Percentiles rank a stretch among this genome's conserved stretches.
Conservation (phyloP, 2,797 vertebrate genomes). For the Iguana delicatissima region DNA sequence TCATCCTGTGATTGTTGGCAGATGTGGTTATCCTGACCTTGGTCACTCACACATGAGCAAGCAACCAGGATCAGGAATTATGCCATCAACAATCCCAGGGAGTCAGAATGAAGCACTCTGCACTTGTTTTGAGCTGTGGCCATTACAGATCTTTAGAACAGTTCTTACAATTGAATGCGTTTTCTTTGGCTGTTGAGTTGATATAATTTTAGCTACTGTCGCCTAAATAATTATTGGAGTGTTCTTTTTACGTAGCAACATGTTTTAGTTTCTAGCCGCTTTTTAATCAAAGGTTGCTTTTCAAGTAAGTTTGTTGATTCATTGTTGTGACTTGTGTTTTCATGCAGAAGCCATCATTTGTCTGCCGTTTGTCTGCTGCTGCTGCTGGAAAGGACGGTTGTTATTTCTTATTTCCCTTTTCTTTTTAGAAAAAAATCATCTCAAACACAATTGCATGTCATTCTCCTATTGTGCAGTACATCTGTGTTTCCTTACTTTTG, state of each 20-base stretch:
- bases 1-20: too few species aligned
- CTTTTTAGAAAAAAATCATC: slow-evolving; percentile 33
- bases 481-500: slow-evolving; percentile 37
- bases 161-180: not conserved
- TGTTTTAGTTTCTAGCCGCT: not conserved
- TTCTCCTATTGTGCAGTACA: slow-evolving; percentile 39
- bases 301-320: not conserved
- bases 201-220: not conserved
- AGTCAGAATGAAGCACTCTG: too few species aligned
- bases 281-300: slow-evolving; percentile 19
- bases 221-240: not conserved
- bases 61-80: too few species aligned
- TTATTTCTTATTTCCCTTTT: slow-evolving; percentile 28
- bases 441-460: not conserved
- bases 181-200: not conserved
- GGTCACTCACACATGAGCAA: too few species aligned
- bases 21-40: too few species aligned
- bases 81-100: too few species aligned
- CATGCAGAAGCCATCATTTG: not conserved
- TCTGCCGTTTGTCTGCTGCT: too few species aligned
- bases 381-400: too few species aligned
- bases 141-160: not conserved
- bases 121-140: too few species aligned
- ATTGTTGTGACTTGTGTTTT: not conserved
- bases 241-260: not conserved